Evolutionary conservation across 1,140 invertebrate species (phyloP).

Genomic region (Dinoponera quadriceps): DNA sequence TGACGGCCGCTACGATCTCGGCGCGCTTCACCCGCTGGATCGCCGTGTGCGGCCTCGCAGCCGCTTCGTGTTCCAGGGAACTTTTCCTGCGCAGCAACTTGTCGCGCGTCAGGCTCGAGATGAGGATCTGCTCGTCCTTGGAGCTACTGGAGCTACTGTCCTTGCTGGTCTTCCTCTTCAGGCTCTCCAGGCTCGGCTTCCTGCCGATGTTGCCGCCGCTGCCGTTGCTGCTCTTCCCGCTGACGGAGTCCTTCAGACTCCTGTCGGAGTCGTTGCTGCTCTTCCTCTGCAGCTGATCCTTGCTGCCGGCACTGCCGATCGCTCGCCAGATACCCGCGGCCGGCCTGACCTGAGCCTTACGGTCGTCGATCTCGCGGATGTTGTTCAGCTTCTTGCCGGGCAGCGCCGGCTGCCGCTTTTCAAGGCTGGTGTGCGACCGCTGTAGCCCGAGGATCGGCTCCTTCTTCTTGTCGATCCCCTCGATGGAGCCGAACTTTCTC

Average conservation of each 20-base stretch:
- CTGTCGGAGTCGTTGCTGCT: conserved; percentile 75
- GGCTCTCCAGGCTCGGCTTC: conserved; percentile 73
- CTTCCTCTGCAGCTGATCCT: conserved; percentile 65
- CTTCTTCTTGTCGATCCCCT: conserved; percentile 63
- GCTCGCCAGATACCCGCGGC: conserved; percentile 58
- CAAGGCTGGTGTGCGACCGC: conserved; percentile 72
- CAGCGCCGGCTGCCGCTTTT: conserved; percentile 39
- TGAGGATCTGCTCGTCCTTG: conserved; percentile 76
- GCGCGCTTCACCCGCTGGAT: conserved; percentile 84
- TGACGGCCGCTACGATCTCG: conserved; percentile 90
- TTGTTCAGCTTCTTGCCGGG: conserved; percentile 72
- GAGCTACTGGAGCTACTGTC: conserved; percentile 80
- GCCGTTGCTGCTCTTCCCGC: not conserved
- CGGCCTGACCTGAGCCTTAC: conserved; percentile 7
- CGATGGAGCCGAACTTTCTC: conserved; percentile 74
- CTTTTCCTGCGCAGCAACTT: conserved; percentile 68
- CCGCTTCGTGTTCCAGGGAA: conserved; percentile 72
- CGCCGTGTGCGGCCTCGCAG: conserved; percentile 65
- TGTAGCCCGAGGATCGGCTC: conserved; percentile 52
- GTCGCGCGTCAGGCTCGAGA: conserved; percentile 63
- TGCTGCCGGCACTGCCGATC: conserved; percentile 36
- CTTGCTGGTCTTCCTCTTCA: conserved; percentile 78
- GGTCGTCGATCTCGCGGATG: conserved; percentile 74
- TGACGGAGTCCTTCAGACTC: conserved; percentile 54
- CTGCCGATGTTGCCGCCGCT: conserved; percentile 52